A percentile compares a stretch with the other conserved stretches of the same genome.
Conservation (phyloP, 2,888 invertebrate genomes). For the Tachina grossa region DNA sequence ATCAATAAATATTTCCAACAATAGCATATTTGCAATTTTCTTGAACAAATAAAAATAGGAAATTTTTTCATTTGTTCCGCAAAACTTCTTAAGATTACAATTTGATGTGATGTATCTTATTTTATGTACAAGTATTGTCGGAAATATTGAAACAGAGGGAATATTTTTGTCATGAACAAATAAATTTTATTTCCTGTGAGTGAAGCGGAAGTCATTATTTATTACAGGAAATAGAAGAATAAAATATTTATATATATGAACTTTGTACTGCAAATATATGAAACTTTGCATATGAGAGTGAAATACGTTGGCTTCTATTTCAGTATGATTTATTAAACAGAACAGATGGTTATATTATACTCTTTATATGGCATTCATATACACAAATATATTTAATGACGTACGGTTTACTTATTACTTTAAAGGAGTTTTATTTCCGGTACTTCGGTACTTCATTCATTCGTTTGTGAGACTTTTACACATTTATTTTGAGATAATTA, state of each 20-base stretch:
- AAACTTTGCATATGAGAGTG: neutral
- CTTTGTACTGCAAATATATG: neutral
- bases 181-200: constrained; percentile 64
- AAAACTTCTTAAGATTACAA: constrained; percentile 33
- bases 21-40: constrained; percentile 46
- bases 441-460: too few relatives aligned
- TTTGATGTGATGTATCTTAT: constrained; percentile 5
- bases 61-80: constrained; percentile 7
- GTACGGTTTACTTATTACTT: neutral
- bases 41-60: constrained; percentile 37
- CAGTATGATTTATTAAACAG: neutral
- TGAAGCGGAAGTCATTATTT: constrained; percentile 66
- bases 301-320: constrained; percentile 10
- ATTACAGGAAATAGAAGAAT: constrained; percentile 52
- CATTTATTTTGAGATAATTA: too few relatives aligned
- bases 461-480: too few relatives aligned
- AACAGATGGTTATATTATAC: neutral
- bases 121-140: neutral
- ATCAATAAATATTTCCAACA: constrained; percentile 38
- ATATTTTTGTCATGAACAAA: constrained; percentile 59
- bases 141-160: constrained; percentile 39
- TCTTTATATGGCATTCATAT: neutral
- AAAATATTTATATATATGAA: neutral
- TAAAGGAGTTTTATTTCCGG: neutral
- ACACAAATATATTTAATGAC: neutral